A percentile compares a stretch with the other conserved stretches of the same genome.
These are phyloP conservation scores for Fulmarus glacialis DNA, from an alignment of 2,113 vertebrate species.

Conservation along the genomic window DNA sequence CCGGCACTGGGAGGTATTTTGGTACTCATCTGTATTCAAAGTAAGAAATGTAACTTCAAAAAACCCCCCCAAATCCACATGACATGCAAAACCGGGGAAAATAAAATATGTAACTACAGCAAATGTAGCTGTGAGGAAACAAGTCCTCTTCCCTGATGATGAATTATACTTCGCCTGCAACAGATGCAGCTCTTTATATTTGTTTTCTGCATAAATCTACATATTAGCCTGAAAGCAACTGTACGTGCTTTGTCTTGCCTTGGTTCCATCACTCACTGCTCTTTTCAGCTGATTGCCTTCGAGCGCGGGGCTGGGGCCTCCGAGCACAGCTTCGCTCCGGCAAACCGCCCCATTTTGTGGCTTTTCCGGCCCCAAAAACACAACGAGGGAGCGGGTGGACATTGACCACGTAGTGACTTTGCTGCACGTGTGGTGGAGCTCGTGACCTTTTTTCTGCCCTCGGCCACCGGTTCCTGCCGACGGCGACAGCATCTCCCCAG, in stretches of 20 bases:
- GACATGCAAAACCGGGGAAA: background rate
- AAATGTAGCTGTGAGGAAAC: background rate
- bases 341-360: rapidly evolving
- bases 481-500: background rate
- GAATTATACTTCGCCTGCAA: conserved; percentile 24
- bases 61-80: background rate
- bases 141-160: conserved; percentile 41
- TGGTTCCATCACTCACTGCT: background rate
- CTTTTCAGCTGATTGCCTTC: background rate
- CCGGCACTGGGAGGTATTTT: background rate
- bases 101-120: conserved; percentile 2
- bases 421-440: background rate
- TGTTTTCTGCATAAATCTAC: conserved; percentile 67
- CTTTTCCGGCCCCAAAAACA: background rate
- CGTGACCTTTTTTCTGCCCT: too few relatives aligned
- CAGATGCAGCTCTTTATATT: conserved; percentile 62
- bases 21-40: background rate
- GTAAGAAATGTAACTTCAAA: background rate
- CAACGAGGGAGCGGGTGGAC: rapidly evolving
- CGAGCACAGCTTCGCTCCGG: background rate
- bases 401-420: rapidly evolving
- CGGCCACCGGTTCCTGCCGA: rapidly evolving
- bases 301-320: background rate
- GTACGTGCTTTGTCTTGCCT: conserved; percentile 4
- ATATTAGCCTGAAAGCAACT: conserved; percentile 41